Percentiles rank a stretch among this genome's conserved stretches.
phyloP scores from a whole-genome alignment of 2,888 invertebrate genomes.

The Monopis laevigella region DNA sequence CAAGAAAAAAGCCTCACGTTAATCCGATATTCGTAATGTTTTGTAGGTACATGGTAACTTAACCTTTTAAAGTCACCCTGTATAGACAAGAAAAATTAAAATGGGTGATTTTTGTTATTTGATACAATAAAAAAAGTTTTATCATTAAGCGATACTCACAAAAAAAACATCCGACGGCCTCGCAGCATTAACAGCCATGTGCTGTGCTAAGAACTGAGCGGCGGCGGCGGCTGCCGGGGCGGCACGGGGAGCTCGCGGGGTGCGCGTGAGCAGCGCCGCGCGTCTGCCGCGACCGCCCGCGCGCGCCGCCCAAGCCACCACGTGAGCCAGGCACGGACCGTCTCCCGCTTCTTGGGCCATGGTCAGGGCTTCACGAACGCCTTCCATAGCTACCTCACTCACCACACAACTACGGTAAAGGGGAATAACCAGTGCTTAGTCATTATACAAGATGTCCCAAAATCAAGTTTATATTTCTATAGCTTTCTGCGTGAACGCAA shows the following conservation, averaged over 20 bases:
- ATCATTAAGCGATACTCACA: slow-evolving; percentile 54
- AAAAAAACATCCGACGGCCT: slow-evolving; percentile 74
- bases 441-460: too few species aligned
- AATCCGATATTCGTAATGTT: too few species aligned
- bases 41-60: too few species aligned
- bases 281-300: slow-evolving; percentile 30
- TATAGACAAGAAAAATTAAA: neutral
- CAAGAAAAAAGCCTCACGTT: too few species aligned
- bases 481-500: too few species aligned
- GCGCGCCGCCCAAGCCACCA: slow-evolving; percentile 79
- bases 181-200: slow-evolving; percentile 75
- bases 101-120: neutral
- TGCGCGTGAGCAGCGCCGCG: slow-evolving; percentile 38
- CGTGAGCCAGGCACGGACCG: slow-evolving; percentile 84
- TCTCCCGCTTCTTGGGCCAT: slow-evolving; percentile 90
- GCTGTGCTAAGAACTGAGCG: slow-evolving; percentile 83
- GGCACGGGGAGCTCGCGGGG: slow-evolving; percentile 79
- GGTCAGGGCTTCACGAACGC: slow-evolving; percentile 87
- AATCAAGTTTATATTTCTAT: too few species aligned
- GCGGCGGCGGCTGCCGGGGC: slow-evolving; percentile 79
- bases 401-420: too few species aligned
- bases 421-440: too few species aligned
- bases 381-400: slow-evolving; percentile 80
- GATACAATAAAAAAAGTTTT: neutral
- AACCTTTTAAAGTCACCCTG: too few species aligned